Evolutionary conservation across 2,797 vertebrate genomes (phyloP), one percentile per base, ranked within the genome.

Genomic region (Poecilia gillii): DNA sequence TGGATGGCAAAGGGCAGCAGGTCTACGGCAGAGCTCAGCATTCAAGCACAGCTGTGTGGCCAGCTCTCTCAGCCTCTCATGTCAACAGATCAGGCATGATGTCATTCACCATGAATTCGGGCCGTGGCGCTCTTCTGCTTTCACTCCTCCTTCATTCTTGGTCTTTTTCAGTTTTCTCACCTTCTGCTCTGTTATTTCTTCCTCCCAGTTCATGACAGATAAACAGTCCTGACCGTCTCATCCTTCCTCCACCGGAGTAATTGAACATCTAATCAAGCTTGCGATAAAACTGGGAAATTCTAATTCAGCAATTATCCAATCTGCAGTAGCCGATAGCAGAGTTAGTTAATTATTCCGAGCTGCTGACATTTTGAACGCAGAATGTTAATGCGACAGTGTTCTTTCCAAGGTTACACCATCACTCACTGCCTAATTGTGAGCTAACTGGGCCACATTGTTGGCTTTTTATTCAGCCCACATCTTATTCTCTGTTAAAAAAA

Each of bases 251-350:
- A 74, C 18, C 18, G 18, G 78, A 91, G 91, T 93, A 92, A 95
- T 94, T 93, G 90, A 81, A 77, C 77, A 80, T 80, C 84, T 88
- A 87, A 94, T 94, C 89, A 88, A 86, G 90, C 93, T 90, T 77
- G 39, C 76, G 31, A 87, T 91, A 68, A 75, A 85, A 86, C 85
- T 79, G 74, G 86, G 90, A 89, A 53, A 89, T 89, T 91, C 85
- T 74, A 82, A 89, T 92, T 89, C 79, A 81, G 80, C 89, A 92
- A 93, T 94, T 94, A 93, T 88, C 90, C 90, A 88, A 87, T 94
- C 88, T 86, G 79, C 82, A 86, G 20, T 31, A 72, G 83, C 74
- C 1, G 89, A 93, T 94, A 94, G 92, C 79, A 36, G 78, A 80
- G 82, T 90, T 90, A 92, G 94, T 94, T 91, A 93, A 93, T 93